A percentile compares a stretch with the other conserved stretches of the same genome.
These are phyloP conservation scores for Montipora cactus DNA, from an alignment of 64 coral and sea anemone species.

Conservation along the genomic window DNA sequence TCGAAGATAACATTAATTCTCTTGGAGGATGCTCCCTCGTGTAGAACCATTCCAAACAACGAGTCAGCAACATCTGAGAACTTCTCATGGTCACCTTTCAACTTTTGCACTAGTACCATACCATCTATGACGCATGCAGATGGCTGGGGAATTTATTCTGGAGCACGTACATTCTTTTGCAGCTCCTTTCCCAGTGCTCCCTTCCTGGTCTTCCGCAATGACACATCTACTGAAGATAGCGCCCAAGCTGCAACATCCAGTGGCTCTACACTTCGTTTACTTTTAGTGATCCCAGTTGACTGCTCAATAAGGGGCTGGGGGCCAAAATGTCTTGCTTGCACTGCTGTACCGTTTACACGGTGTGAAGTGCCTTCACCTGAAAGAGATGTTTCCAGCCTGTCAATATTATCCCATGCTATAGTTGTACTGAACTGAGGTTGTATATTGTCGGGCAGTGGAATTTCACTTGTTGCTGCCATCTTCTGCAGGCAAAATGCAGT, in stretches of 20 bases:
- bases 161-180: constrained; percentile 8
- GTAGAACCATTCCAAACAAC: constrained; percentile 20
- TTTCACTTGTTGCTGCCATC: constrained; percentile 37
- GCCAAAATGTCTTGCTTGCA: constrained; percentile 14
- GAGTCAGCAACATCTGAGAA: constrained; percentile 34
- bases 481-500: constrained; percentile 29
- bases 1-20: constrained; percentile 61
- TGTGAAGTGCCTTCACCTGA: constrained; percentile 21
- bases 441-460: constrained; percentile 48
- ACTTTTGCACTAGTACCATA: neutral
- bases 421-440: constrained; percentile 50
- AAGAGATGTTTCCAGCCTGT: constrained; percentile 67
- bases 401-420: constrained; percentile 80
- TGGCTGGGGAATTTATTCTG: constrained; percentile 22
- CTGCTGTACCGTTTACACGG: constrained; percentile 25
- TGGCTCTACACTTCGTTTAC: neutral
- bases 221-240: neutral
- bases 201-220: neutral
- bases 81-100: constrained; percentile 23
- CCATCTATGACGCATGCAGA: constrained; percentile 30
- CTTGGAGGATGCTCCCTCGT: constrained; percentile 15
- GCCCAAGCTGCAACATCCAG: constrained; percentile 13
- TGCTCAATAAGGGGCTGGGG: neutral
- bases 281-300: neutral
- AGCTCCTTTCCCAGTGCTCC: constrained; percentile 7